Conservation (phyloP, 2,797 vertebrate genomes). For the Sebastes alutus region DNA sequence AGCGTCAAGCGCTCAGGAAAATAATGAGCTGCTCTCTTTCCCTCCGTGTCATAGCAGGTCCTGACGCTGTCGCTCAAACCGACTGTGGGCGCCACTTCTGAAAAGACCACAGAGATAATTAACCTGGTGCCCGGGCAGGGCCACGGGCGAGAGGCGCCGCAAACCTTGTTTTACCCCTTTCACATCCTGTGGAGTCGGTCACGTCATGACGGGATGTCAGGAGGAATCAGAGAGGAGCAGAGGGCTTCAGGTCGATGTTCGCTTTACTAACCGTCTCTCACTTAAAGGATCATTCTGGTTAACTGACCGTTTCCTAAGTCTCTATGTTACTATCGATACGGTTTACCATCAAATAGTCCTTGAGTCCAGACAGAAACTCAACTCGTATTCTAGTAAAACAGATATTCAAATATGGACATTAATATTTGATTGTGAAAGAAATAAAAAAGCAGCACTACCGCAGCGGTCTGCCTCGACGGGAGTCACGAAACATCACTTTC, state of each 20-base stretch:
- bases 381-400: too few relatives aligned
- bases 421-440: too few relatives aligned
- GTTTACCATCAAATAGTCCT: too few relatives aligned
- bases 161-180: neutral
- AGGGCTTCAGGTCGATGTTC: neutral
- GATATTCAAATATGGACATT: too few relatives aligned
- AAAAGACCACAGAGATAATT: constrained; percentile 6
- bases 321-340: neutral
- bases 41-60: constrained; percentile 19
- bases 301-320: neutral
- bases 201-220: neutral
- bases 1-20: constrained; percentile 34
- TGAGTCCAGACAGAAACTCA: too few relatives aligned
- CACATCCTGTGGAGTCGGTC: neutral
- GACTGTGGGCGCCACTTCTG: neutral
- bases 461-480: too few relatives aligned
- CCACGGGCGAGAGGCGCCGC: neutral
- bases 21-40: constrained; percentile 41
- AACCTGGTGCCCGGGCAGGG: neutral
- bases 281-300: neutral
- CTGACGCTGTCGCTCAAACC: constrained; percentile 42
- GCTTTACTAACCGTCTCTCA: too few relatives aligned
- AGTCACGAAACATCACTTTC: too few relatives aligned
- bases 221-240: neutral
- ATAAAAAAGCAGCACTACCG: too few relatives aligned